phyloP scores from a whole-genome alignment of 1,140 invertebrate genomes.

The Drosophila tristis region DNA sequence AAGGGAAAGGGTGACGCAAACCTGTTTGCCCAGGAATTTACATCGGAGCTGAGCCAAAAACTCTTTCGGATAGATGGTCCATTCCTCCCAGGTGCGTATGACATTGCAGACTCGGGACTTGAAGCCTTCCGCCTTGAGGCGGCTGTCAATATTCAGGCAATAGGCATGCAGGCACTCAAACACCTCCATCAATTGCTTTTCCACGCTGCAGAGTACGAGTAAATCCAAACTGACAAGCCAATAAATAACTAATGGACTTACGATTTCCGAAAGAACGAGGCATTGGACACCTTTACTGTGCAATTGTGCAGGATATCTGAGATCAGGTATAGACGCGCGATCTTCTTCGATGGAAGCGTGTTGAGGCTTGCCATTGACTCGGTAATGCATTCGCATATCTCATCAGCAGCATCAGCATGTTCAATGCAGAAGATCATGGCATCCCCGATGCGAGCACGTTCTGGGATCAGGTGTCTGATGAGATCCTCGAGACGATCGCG shows the following conservation, averaged over 20 bases:
- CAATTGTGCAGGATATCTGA: slow-evolving; percentile 99
- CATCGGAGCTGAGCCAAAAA: slow-evolving; percentile 96
- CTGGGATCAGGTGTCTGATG: slow-evolving; percentile 93
- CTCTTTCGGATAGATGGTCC: slow-evolving; percentile 97
- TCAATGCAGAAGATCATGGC: slow-evolving; percentile 99
- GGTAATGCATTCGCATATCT: slow-evolving; percentile 96
- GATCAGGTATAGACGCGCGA: slow-evolving; percentile 96
- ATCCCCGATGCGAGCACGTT: slow-evolving; percentile 94
- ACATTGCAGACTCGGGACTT: slow-evolving; percentile 97
- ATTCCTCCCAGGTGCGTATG: slow-evolving; percentile 99
- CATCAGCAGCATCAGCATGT: slow-evolving; percentile 98
- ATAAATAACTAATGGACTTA: slow-evolving; percentile 84
- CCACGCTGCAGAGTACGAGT: slow-evolving; percentile 89
- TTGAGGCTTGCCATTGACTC: slow-evolving; percentile 92
- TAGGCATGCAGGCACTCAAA: slow-evolving; percentile 93
- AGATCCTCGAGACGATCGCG: slow-evolving; percentile 96
- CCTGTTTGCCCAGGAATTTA: slow-evolving; percentile 91
- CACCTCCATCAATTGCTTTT: slow-evolving; percentile 93
- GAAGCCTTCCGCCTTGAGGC: slow-evolving; percentile 98
- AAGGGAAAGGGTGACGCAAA: neutral
- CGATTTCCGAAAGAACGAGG: slow-evolving; percentile 97
- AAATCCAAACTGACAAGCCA: neutral
- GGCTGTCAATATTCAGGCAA: slow-evolving; percentile 92
- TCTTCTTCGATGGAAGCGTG: slow-evolving; percentile 95
- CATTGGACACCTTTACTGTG: slow-evolving; percentile 97